phyloP scores from a whole-genome alignment of 2,888 invertebrate genomes.

The Clostera curtula region DNA sequence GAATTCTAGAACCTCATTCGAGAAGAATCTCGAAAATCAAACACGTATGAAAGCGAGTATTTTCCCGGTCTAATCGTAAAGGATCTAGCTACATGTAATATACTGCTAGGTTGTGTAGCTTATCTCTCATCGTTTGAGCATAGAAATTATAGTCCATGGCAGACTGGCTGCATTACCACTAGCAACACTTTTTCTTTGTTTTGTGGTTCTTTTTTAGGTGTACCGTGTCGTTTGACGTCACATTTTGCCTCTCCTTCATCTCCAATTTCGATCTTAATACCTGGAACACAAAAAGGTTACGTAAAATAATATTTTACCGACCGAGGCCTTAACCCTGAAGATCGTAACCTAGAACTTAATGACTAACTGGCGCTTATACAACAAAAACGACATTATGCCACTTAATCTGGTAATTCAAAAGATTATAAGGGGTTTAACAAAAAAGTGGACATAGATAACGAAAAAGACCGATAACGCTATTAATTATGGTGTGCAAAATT shows the following conservation, averaged over 20 bases:
- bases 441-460: too few species aligned
- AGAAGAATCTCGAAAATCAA: too few species aligned
- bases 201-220: conserved; percentile 80
- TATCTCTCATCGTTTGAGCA: conserved; percentile 65
- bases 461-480: too few species aligned
- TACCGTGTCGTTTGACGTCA: conserved; percentile 81
- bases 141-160: conserved; percentile 60
- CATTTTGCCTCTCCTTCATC: conserved; percentile 82
- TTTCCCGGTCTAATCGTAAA: too few species aligned
- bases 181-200: conserved; percentile 77
- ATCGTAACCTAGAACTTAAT: too few species aligned
- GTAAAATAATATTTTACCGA: too few species aligned
- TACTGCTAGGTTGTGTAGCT: conserved; percentile 59
- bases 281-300: conserved; percentile 61
- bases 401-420: not conserved
- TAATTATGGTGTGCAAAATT: too few species aligned
- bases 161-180: conserved; percentile 48
- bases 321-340: too few species aligned
- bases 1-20: too few species aligned
- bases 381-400: not conserved
- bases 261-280: conserved; percentile 91
- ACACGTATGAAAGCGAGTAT: too few species aligned
- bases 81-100: too few species aligned
- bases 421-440: too few species aligned
- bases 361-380: not conserved